A percentile compares a stretch with the other conserved stretches of the same genome.
phyloP scores from a whole-genome alignment of 2,797 vertebrate species.

The Chaetophractus vellerosus region DNA sequence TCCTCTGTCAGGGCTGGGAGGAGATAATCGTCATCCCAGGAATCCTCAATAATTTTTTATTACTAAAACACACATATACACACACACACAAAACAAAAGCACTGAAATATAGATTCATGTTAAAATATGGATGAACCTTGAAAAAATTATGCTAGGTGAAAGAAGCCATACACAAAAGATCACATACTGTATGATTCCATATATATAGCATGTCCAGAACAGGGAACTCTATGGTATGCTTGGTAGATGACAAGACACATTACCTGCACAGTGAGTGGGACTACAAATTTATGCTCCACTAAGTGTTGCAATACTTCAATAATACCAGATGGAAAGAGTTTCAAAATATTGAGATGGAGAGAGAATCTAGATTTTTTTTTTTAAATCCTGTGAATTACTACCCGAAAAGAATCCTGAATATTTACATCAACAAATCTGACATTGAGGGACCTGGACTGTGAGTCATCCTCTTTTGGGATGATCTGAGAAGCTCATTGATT shows the following conservation, averaged over 20 bases:
- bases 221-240: not conserved
- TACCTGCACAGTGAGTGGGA: not conserved
- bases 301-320: not conserved
- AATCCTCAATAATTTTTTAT: conserved; percentile 87
- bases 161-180: too few relatives aligned
- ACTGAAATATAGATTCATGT: too few relatives aligned
- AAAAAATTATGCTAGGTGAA: too few relatives aligned
- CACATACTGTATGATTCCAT: too few relatives aligned
- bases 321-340: not conserved
- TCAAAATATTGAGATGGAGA: not conserved
- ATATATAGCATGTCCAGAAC: too few relatives aligned
- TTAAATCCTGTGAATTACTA: not conserved
- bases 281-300: not conserved
- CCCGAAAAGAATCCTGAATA: not conserved
- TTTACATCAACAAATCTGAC: not conserved
- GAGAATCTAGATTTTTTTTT: not conserved
- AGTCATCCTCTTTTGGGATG: not conserved
- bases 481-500: not conserved
- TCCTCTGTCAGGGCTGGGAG: conserved; percentile 49
- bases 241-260: not conserved
- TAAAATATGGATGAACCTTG: too few relatives aligned
- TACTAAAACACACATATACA: conserved; percentile 57
- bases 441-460: not conserved
- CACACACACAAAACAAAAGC: too few relatives aligned
- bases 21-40: conserved; percentile 62